Percentiles rank a stretch among this genome's conserved stretches.
Evolutionary conservation across 2,797 vertebrate genomes (phyloP).

Genomic region (Pangasius djambal): DNA sequence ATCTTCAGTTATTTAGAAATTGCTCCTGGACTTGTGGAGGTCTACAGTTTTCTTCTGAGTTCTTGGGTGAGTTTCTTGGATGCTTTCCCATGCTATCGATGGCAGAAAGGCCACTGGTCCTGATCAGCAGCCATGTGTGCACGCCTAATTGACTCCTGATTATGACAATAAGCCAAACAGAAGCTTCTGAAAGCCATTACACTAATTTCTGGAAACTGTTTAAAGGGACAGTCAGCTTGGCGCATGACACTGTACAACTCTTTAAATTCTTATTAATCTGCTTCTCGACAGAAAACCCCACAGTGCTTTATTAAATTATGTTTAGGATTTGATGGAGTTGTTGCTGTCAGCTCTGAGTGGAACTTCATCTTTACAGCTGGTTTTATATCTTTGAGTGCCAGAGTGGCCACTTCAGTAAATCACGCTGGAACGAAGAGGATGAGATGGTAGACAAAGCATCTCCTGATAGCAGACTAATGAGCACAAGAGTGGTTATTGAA

Average conservation of each 20-base stretch:
- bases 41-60: not conserved
- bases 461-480: conserved; percentile 19
- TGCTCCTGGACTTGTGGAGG: not conserved
- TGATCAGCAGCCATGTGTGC: not conserved
- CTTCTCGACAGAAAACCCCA: not conserved
- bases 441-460: not conserved
- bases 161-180: not conserved
- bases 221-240: not conserved
- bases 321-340: conserved; percentile 5
- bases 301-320: conserved; percentile 19
- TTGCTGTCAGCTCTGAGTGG: not conserved
- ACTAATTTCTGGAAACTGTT: not conserved
- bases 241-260: not conserved
- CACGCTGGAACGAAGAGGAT: not conserved
- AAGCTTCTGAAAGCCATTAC: not conserved
- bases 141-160: not conserved
- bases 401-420: conserved; percentile 1
- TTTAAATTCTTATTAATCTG: not conserved
- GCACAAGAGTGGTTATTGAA: not conserved
- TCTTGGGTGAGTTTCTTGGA: not conserved
- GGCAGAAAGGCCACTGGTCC: not conserved
- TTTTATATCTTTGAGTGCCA: not conserved
- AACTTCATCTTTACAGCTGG: not conserved
- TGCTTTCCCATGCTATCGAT: not conserved
- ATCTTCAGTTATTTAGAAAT: not conserved